Base-by-base conservation (phyloP, 2,113 vertebrate species). In the Chitala chitala region DNA sequence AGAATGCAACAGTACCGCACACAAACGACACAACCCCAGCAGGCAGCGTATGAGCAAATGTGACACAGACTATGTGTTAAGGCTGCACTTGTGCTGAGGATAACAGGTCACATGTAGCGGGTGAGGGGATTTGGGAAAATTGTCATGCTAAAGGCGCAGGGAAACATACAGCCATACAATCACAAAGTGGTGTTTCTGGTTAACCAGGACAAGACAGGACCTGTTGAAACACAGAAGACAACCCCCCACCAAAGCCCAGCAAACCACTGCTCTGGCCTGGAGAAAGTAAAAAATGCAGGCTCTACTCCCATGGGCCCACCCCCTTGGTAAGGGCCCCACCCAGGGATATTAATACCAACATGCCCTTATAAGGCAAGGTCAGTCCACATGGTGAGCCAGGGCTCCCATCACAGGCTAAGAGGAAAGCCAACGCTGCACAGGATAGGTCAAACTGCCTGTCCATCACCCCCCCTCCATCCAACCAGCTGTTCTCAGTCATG, bases 351-450 rank as follows among this genome's bases (percentile, higher is more conserved):
- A 72, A 55, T 72, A 59, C 55, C 71, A 56, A 59, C 24, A 72
- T 56, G 71, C 24, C 71, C 55, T 59, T 72, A 72, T 59, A 72
- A 59, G 71, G 71, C 24, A 20, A 61, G 55, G 71, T 61, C 71
- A 48, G 55, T 38, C 40, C 20, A 22, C 24, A 46, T 24, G 46
- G 64, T 26, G n/a, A 6, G 63, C 9, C 64, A 12, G 64, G 10
- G 64, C 12, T 38, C 64, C n/a, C n/a, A 68, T 44, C 20, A 68
- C 12, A 29, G n/a, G n/a, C 42, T 24, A 46, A 12, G 8, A 7
- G 8, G 20, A 17, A 5, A 15, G 38, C 38, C 4, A n/a, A 24
- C 10, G 4, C 24, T 20, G 38, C 3, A 66, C 42, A 68, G 64
- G 64, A 24, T 6, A 38, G 64, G 38, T 6, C 64, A 10, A 40